These are phyloP conservation scores for Napeogenes sylphis DNA, from an alignment of 2,888 invertebrate genomes.

Conservation along the genomic window DNA sequence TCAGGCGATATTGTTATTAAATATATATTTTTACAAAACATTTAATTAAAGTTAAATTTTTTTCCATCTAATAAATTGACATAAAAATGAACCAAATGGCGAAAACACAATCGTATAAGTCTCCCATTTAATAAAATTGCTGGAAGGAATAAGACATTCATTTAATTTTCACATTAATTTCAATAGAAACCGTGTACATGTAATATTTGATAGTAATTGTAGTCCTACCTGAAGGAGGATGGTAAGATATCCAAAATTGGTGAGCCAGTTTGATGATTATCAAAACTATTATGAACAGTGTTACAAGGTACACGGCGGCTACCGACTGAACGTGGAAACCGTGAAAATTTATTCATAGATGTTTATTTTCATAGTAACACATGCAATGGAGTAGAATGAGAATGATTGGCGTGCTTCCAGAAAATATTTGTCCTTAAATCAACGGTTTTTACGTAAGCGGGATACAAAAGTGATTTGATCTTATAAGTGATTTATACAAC, in stretches of 20 bases:
- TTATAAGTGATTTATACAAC: too few relatives aligned
- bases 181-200: too few relatives aligned
- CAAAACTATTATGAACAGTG: conserved; percentile 18
- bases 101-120: too few relatives aligned
- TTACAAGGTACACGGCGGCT: conserved; percentile 15
- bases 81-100: too few relatives aligned
- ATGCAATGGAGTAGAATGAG: conserved; percentile 45
- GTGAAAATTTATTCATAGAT: conserved; percentile 69
- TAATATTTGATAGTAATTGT: too few relatives aligned
- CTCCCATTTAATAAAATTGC: too few relatives aligned
- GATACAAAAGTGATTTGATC: background rate
- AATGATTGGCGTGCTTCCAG: conserved; percentile 58
- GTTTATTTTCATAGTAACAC: conserved; percentile 65
- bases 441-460: conserved; percentile 2
- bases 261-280: conserved; percentile 83
- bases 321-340: conserved; percentile 42
- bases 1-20: too few relatives aligned
- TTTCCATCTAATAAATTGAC: too few relatives aligned
- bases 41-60: too few relatives aligned
- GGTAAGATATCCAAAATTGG: conserved; percentile 91
- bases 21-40: too few relatives aligned
- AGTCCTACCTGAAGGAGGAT: conserved; percentile 83
- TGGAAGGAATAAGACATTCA: too few relatives aligned
- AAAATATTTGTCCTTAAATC: conserved; percentile 27
- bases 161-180: too few relatives aligned